Conservation (phyloP, 35 echinoderm and acorn worm genomes). For the Apostichopus parvimensis region DNA sequence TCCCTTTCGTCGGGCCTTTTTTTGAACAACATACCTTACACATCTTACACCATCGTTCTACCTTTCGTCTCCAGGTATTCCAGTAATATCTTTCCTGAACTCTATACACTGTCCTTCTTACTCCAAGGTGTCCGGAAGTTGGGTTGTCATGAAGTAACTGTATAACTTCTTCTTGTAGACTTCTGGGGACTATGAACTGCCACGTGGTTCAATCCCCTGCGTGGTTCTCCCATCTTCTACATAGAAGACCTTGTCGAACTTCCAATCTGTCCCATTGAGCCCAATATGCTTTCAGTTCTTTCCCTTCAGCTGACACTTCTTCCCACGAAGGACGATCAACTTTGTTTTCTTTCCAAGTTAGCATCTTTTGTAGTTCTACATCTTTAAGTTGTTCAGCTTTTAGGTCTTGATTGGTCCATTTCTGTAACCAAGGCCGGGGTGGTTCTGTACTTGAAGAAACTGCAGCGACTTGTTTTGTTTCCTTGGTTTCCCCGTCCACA, state of each 20-base stretch:
- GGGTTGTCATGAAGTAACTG: conserved; percentile 29
- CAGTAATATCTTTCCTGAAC: conserved; percentile 44
- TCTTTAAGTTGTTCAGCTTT: conserved; percentile 46
- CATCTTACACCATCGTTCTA: background rate
- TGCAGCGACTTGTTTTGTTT: no score
- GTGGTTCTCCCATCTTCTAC: no score
- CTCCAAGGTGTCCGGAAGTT: conserved; percentile 39
- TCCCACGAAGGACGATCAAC: background rate
- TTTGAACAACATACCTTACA: conserved; percentile 16
- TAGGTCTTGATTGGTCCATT: conserved; percentile 22
- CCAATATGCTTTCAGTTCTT: no score
- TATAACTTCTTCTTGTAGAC: background rate
- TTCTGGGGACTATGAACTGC: conserved; percentile 45
- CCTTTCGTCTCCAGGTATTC: conserved; percentile 15
- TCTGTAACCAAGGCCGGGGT: no score
- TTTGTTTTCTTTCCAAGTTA: background rate
- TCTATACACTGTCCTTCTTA: conserved; percentile 40
- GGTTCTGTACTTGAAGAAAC: background rate
- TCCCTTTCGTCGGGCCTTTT: background rate
- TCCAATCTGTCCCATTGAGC: no score
- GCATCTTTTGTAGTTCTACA: background rate
- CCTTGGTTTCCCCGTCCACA: no score
- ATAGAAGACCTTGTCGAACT: no score
- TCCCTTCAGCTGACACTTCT: background rate
- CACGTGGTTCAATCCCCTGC: conserved; percentile 29